Evolutionary conservation across 2,888 invertebrate species (phyloP).

Genomic region (Isotomurus palustris): DNA sequence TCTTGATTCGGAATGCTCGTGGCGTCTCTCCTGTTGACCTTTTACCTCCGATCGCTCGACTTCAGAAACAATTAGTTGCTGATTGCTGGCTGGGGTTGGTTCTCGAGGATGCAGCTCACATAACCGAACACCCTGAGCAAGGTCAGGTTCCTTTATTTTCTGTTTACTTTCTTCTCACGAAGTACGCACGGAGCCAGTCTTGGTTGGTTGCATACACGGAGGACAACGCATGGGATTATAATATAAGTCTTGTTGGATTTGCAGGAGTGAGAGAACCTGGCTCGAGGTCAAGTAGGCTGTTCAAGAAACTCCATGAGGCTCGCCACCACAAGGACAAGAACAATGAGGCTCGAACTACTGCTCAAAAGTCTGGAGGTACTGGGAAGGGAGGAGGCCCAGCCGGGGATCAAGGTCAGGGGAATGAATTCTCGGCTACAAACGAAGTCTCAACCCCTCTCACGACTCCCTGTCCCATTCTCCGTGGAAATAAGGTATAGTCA

Average conservation of each 20-base stretch:
- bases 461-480: conserved; percentile 6
- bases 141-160: too few relatives aligned
- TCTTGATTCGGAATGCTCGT: conserved; percentile 52
- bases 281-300: conserved; percentile 45
- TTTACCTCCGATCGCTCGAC: conserved; percentile 50
- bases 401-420: background rate
- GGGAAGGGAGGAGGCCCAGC: conserved; percentile 3
- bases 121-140: conserved; percentile 44
- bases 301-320: conserved; percentile 46
- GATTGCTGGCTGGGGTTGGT: conserved; percentile 50
- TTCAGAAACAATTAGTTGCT: conserved; percentile 52
- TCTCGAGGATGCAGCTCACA: conserved; percentile 46
- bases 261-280: conserved; percentile 38
- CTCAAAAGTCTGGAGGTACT: background rate
- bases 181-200: too few relatives aligned
- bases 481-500: conserved; percentile 3
- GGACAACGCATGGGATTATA: too few relatives aligned
- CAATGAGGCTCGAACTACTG: conserved; percentile 23
- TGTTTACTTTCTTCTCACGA: too few relatives aligned
- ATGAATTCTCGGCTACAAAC: background rate
- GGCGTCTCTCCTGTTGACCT: conserved; percentile 56
- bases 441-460: conserved; percentile 8
- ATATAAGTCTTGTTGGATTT: too few relatives aligned
- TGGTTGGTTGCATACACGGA: too few relatives aligned
- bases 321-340: conserved; percentile 41